These are phyloP conservation scores for Symphodus melops DNA, from an alignment of 2,113 vertebrate genomes.

Conservation along the genomic window DNA sequence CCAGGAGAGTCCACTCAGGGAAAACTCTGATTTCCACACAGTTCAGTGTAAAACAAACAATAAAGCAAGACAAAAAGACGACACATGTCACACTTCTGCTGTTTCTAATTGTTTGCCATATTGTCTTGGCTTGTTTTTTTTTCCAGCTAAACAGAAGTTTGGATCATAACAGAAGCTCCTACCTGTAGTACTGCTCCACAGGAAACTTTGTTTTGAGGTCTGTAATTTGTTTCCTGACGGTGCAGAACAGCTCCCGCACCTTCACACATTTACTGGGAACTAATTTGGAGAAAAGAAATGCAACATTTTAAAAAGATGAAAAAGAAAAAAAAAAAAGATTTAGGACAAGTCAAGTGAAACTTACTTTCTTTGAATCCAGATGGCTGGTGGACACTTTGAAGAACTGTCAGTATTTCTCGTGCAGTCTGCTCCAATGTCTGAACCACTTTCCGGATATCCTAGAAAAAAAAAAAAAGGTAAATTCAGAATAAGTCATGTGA, in stretches of 20 bases:
- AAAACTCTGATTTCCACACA: too few relatives aligned
- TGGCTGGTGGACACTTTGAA: conserved; percentile 96
- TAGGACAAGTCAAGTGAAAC: conserved; percentile 46
- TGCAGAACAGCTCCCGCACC: conserved; percentile 92
- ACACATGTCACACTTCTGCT: too few relatives aligned
- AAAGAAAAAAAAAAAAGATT: neutral
- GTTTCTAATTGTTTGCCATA: too few relatives aligned
- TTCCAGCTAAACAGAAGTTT: neutral
- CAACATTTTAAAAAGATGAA: neutral
- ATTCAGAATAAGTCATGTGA: neutral
- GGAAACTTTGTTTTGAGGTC: conserved; percentile 98
- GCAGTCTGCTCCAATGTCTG: conserved; percentile 94
- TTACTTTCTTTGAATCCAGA: conserved; percentile 95
- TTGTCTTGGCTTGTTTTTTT: too few relatives aligned
- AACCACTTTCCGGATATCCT: conserved; percentile 97
- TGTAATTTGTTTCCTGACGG: conserved; percentile 89
- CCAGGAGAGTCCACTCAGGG: neutral
- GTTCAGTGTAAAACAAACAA: too few relatives aligned
- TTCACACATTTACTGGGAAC: conserved; percentile 93
- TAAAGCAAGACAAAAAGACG: too few relatives aligned
- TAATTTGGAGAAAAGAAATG: conserved; percentile 63
- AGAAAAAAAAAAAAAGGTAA: neutral
- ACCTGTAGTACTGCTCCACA: conserved; percentile 97
- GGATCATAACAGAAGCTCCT: neutral
- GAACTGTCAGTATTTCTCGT: conserved; percentile 94